Evolutionary conservation across 2,888 invertebrate species (phyloP).

Genomic region (Epirrhoe alternata): DNA sequence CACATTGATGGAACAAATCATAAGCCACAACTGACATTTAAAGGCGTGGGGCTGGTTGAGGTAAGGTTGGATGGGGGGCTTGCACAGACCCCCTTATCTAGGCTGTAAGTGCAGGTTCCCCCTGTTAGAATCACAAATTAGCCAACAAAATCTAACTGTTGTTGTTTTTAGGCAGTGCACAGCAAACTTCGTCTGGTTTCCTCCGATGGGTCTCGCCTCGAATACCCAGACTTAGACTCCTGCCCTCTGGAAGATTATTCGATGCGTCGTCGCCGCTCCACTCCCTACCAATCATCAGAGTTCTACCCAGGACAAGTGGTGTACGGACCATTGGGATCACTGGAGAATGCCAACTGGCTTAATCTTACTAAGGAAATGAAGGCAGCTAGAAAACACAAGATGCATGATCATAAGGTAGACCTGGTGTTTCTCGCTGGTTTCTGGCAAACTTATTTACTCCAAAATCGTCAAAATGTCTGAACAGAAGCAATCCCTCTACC

Average conservation of each 20-base stretch:
- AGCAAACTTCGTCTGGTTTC: slow-evolving; percentile 88
- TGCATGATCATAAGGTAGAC: slow-evolving; percentile 82
- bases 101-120: slow-evolving; percentile 22
- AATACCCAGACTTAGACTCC: slow-evolving; percentile 88
- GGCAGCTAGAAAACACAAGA: slow-evolving; percentile 84
- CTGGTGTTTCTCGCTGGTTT: neutral
- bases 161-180: slow-evolving; percentile 81
- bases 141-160: neutral
- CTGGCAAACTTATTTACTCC: neutral
- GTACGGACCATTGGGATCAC: slow-evolving; percentile 89
- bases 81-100: slow-evolving; percentile 13
- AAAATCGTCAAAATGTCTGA: too few relatives aligned
- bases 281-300: slow-evolving; percentile 78
- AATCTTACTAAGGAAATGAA: slow-evolving; percentile 91
- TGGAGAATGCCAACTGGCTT: slow-evolving; percentile 93
- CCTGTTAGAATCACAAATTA: slow-evolving; percentile 5
- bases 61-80: slow-evolving; percentile 27
- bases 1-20: slow-evolving; percentile 16
- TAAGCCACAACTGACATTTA: slow-evolving; percentile 22
- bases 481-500: too few relatives aligned
- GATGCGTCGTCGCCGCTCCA: slow-evolving; percentile 86
- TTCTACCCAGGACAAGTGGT: slow-evolving; percentile 85
- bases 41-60: slow-evolving; percentile 30
- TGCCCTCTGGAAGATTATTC: slow-evolving; percentile 89
- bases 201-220: slow-evolving; percentile 87